phyloP scores from a whole-genome alignment of 2,888 invertebrate genomes.

The Pristionchus entomophagus region DNA sequence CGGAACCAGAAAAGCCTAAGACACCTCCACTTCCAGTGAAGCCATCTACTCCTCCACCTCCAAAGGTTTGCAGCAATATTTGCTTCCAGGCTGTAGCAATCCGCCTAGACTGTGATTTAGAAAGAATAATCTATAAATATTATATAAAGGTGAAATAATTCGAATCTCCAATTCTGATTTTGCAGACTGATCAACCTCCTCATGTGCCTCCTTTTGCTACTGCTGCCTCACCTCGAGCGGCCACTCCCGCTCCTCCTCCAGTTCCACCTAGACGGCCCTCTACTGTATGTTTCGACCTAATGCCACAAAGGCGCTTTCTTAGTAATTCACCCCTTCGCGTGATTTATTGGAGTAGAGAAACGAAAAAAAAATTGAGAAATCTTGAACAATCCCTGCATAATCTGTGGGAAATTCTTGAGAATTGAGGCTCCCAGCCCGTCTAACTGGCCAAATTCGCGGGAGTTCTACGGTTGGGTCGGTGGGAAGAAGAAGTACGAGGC shows the following conservation, averaged over 20 bases:
- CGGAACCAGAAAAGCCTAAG: neutral
- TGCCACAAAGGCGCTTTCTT: too few species aligned
- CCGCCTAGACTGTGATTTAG: too few species aligned
- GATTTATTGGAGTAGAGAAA: neutral
- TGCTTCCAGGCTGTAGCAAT: neutral
- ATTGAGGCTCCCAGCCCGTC: too few species aligned
- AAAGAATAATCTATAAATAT: too few species aligned
- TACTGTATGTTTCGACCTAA: neutral
- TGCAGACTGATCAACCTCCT: too few species aligned
- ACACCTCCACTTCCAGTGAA: neutral
- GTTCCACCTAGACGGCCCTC: neutral
- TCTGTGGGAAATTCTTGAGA: too few species aligned
- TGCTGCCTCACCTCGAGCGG: too few species aligned
- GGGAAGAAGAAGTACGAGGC: constrained; percentile 19
- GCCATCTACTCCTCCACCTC: neutral
- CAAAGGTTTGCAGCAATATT: neutral
- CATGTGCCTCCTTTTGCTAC: too few species aligned
- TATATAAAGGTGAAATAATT: too few species aligned
- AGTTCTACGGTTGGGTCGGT: constrained; percentile 31
- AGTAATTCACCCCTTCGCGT: too few species aligned
- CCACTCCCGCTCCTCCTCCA: neutral
- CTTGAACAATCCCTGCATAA: too few species aligned
- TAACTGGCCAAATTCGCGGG: neutral
- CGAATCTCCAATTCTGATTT: too few species aligned
- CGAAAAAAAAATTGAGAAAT: neutral